These are phyloP conservation scores for Actenoides lindsayi DNA, from an alignment of 2,113 vertebrate genomes.

Conservation along the genomic window DNA sequence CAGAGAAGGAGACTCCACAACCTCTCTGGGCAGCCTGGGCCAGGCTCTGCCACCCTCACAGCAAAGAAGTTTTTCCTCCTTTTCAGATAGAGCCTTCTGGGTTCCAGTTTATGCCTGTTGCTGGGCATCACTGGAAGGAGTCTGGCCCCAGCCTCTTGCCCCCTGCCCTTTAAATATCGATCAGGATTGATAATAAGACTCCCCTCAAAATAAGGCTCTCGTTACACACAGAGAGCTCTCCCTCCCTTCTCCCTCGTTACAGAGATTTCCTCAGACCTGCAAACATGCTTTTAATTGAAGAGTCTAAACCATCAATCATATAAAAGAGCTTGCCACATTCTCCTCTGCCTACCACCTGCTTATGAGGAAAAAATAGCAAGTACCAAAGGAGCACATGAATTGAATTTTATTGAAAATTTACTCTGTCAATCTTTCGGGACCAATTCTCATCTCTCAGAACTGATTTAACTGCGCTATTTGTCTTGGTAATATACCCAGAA, in stretches of 20 bases:
- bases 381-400: constrained; percentile 23
- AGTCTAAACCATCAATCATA: neutral
- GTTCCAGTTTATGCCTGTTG: neutral
- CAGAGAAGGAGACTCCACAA: too few species aligned
- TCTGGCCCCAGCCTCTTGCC: neutral
- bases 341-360: constrained; percentile 6
- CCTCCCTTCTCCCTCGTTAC: neutral
- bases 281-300: constrained; percentile 8
- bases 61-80: neutral
- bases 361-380: neutral
- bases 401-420: constrained; percentile 60
- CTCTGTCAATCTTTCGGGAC: constrained; percentile 51
- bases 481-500: constrained; percentile 62
- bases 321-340: neutral
- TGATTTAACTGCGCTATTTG: constrained; percentile 49
- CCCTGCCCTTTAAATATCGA: neutral
- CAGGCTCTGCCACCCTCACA: too few species aligned
- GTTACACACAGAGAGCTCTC: neutral
- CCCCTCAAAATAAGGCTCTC: neutral
- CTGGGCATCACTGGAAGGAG: neutral
- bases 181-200: neutral
- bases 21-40: too few species aligned
- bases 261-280: neutral
- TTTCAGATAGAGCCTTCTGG: neutral
- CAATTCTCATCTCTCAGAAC: constrained; percentile 52